Evolutionary conservation across 2,113 vertebrate genomes (phyloP).

Genomic region (Sinocyclocheilus grahami): DNA sequence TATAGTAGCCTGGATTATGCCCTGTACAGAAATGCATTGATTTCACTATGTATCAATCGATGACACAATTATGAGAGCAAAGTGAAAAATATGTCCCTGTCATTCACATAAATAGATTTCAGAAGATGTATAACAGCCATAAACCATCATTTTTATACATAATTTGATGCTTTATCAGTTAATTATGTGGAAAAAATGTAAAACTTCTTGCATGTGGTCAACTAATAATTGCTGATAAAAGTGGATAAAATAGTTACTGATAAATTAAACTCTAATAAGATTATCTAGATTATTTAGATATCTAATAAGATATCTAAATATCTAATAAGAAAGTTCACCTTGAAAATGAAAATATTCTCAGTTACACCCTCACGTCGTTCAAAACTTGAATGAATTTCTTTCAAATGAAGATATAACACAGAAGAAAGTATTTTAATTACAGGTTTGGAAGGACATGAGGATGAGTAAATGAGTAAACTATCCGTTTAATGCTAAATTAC

Average conservation of each 20-base stretch:
- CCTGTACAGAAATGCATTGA: slow-evolving; percentile 33
- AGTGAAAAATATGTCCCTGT: slow-evolving; percentile 33
- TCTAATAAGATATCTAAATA: too few relatives aligned
- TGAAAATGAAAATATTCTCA: background rate
- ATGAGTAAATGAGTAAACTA: background rate
- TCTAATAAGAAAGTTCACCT: background rate
- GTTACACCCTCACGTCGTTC: background rate
- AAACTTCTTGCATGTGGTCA: background rate
- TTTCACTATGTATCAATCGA: slow-evolving; percentile 37
- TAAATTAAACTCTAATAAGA: background rate
- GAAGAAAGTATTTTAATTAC: background rate
- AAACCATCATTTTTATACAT: background rate
- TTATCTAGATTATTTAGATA: too few relatives aligned
- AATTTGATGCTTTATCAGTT: background rate
- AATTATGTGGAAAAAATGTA: background rate
- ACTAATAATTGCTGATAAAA: background rate
- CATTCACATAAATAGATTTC: background rate
- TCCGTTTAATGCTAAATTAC: background rate
- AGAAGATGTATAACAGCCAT: background rate
- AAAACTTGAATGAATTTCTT: background rate
- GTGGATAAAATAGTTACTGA: background rate
- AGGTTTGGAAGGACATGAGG: background rate
- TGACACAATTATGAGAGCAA: slow-evolving; percentile 40
- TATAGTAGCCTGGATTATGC: slow-evolving; percentile 18
- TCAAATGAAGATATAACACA: background rate